Percentiles rank a stretch among this genome's conserved stretches.
Evolutionary conservation across 2,113 vertebrate genomes (phyloP).

Genomic region (Myiozetetes cayanensis): DNA sequence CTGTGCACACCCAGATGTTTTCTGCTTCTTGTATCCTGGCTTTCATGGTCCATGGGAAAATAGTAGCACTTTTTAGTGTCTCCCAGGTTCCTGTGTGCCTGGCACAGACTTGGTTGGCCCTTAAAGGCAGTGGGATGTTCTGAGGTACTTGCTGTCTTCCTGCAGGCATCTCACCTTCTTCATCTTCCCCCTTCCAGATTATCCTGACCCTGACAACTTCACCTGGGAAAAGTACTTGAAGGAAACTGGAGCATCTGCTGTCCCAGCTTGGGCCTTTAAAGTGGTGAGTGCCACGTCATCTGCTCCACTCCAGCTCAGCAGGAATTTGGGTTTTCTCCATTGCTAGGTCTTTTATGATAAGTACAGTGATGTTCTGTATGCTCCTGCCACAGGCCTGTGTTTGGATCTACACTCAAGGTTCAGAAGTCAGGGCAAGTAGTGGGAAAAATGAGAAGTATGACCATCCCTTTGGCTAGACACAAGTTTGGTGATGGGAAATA

Average conservation of each 20-base stretch:
- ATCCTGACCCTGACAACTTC: slow-evolving; percentile 90
- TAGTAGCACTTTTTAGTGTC: not conserved
- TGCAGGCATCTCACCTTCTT: not conserved
- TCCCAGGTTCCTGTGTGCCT: not conserved
- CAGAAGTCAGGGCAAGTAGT: not conserved
- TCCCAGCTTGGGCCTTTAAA: slow-evolving; percentile 88
- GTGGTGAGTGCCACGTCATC: slow-evolving; percentile 75
- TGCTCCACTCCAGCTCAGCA: not conserved
- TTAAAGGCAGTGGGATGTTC: not conserved
- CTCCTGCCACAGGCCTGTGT: not conserved
- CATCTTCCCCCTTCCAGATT: slow-evolving; percentile 75
- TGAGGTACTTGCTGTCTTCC: not conserved
- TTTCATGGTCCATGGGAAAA: not conserved
- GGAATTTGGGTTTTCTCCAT: not conserved
- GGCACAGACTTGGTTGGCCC: not conserved
- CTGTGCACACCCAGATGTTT: not conserved
- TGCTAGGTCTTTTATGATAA: not conserved
- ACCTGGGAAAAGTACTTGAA: slow-evolving; percentile 92
- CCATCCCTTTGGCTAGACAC: not conserved
- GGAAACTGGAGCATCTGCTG: slow-evolving; percentile 89
- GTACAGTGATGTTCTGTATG: not conserved
- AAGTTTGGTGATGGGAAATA: not conserved
- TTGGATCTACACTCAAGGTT: not conserved
- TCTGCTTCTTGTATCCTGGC: not conserved
- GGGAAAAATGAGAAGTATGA: not conserved